Base-by-base conservation (phyloP, 2,797 vertebrate species). In the Adelosebastes latens region DNA sequence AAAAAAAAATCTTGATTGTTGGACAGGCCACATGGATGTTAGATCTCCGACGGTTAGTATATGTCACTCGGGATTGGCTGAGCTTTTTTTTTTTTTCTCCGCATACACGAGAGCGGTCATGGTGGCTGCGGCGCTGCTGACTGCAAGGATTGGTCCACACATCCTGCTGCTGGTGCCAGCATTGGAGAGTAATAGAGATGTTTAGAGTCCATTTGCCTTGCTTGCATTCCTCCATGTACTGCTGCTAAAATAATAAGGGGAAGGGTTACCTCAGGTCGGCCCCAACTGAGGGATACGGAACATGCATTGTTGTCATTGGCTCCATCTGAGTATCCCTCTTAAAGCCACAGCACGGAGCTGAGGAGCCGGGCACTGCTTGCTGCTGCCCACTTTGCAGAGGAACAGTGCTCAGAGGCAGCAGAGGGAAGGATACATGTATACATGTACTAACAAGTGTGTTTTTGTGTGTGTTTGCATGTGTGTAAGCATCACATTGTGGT, bases 201-300 rank as follows among this genome's bases (percentile, higher is more conserved):
- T 95, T 94, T 93, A 88, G 83, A 91, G 90, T 83, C 82, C 86
- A 83, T 95, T 90, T 92, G 92, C 92, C 92, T 88, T 77, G 89
- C 89, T 93, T 89, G 90, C 93, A 94, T 95, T 95, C 93, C 90
- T 93, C 86, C 91, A 87, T 90, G 90, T 89, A 87, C 88, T 86
- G 91, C 93, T 94, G 94, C 88, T 95, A 93, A 94, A 96, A 95
- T 94, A 96, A 95, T 94, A 95, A 90, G 91, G 86, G 88, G 82
- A 88, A 77, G 85, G 93, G 94, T 95, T 95, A 95, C 92, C 80
- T 94, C 88, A 95, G 94, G 94, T 94, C 91, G 88, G 79, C 91
- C 87, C 86, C 85, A 79, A 87, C 88, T 82, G 90, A 91, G 93
- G 79, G 89, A 82, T 88, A 86, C 73, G 89, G 90, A 93, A 91